Evolutionary conservation across 2,113 vertebrate genomes (phyloP).

Genomic region (Amphiprion ocellaris): DNA sequence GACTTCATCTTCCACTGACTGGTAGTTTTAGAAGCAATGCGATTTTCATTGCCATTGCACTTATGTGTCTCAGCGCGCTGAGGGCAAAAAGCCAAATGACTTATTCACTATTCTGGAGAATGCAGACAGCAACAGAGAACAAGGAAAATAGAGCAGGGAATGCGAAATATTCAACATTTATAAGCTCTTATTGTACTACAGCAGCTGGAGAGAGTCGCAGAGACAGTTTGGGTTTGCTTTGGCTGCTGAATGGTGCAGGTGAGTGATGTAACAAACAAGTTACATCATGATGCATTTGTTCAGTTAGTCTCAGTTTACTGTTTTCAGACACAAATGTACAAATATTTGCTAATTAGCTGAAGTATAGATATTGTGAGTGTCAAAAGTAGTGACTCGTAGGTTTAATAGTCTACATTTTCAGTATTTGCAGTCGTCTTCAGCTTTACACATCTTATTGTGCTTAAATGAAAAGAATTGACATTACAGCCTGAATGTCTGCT

Average conservation of each 20-base stretch:
- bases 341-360: neutral
- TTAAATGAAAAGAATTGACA: slow-evolving; percentile 28
- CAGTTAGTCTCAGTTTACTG: neutral
- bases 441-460: neutral
- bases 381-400: neutral
- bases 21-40: neutral
- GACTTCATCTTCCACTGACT: neutral
- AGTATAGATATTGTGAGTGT: neutral
- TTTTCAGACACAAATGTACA: neutral
- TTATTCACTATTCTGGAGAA: slow-evolving; percentile 41
- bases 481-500: neutral
- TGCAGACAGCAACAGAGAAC: slow-evolving; percentile 29
- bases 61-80: slow-evolving; percentile 14
- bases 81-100: slow-evolving; percentile 39
- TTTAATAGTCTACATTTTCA: neutral
- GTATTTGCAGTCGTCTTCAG: neutral
- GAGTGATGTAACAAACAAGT: slow-evolving; percentile 6
- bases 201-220: slow-evolving; percentile 23
- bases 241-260: slow-evolving; percentile 23
- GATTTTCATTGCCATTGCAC: neutral
- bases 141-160: slow-evolving; percentile 21
- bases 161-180: slow-evolving; percentile 49
- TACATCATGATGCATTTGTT: neutral
- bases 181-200: slow-evolving; percentile 42
- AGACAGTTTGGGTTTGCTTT: slow-evolving; percentile 7